phyloP scores from a whole-genome alignment of 2,797 vertebrate species.

The Thunnus albacares region DNA sequence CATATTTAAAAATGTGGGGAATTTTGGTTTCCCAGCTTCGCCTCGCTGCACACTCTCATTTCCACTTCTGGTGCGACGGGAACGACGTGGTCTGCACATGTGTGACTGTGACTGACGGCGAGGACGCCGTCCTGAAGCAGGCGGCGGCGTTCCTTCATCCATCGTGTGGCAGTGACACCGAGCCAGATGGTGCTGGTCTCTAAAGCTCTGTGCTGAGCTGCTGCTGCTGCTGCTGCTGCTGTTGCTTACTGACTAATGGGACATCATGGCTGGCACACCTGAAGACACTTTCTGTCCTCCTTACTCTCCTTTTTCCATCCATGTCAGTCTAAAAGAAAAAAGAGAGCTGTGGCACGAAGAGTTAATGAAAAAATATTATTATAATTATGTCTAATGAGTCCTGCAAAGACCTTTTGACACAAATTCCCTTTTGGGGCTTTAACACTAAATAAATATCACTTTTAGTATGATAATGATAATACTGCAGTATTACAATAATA shows the following conservation, averaged over 20 bases:
- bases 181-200: constrained; percentile 70
- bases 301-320: constrained; percentile 4
- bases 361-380: not conserved
- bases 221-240: constrained; percentile 26
- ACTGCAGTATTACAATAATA: too few species aligned
- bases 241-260: constrained; percentile 61
- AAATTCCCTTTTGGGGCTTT: too few species aligned
- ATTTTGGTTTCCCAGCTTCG: too few species aligned
- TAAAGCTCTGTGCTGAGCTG: constrained; percentile 47
- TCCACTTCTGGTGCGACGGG: not conserved
- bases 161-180: constrained; percentile 46
- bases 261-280: constrained; percentile 57
- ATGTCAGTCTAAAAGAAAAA: constrained; percentile 15
- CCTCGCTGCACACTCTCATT: not conserved
- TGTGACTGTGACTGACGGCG: not conserved
- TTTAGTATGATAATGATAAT: too few species aligned
- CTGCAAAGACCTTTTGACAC: too few species aligned
- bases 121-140: not conserved
- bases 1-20: too few species aligned
- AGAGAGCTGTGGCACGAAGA: not conserved
- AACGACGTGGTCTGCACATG: too few species aligned
- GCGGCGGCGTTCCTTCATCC: constrained; percentile 34
- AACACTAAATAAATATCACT: too few species aligned
- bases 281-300: constrained; percentile 43
- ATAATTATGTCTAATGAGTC: not conserved